Evolutionary conservation across 2,888 invertebrate species (phyloP).

Genomic region (Ametastegia equiseti): DNA sequence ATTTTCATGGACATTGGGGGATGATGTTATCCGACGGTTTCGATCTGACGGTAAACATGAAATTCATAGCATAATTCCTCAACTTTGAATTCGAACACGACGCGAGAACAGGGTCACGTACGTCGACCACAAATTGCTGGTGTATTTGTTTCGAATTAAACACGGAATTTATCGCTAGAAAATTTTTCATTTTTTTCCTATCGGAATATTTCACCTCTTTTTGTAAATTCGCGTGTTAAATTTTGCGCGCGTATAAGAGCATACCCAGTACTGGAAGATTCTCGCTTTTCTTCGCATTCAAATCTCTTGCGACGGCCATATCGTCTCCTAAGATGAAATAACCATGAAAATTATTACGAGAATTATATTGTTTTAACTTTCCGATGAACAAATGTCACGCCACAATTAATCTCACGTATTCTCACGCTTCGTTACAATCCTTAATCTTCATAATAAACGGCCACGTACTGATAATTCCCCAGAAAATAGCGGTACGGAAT

Average conservation of each 20-base stretch:
- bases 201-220: not conserved
- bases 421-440: not conserved
- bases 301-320: slow-evolving; percentile 66
- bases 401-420: not conserved
- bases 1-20: slow-evolving; percentile 10
- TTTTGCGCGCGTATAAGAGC: slow-evolving; percentile 1
- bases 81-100: slow-evolving; percentile 33
- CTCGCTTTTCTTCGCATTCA: slow-evolving; percentile 75
- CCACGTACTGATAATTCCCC: not conserved
- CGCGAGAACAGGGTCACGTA: slow-evolving; percentile 39
- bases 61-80: slow-evolving; percentile 34
- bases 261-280: slow-evolving; percentile 61
- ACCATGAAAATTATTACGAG: not conserved
- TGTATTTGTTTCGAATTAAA: slow-evolving; percentile 12
- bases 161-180: not conserved
- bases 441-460: not conserved
- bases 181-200: not conserved
- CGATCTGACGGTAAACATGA: slow-evolving; percentile 37
- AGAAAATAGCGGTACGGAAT: slow-evolving; percentile 34
- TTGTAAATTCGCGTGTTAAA: not conserved
- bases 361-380: not conserved
- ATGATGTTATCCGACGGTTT: slow-evolving; percentile 8
- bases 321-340: slow-evolving; percentile 25
- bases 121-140: slow-evolving; percentile 34
- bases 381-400: not conserved